These are phyloP conservation scores for Smutsia gigantea DNA, from an alignment of 2,797 vertebrate genomes.

Conservation along the genomic window DNA sequence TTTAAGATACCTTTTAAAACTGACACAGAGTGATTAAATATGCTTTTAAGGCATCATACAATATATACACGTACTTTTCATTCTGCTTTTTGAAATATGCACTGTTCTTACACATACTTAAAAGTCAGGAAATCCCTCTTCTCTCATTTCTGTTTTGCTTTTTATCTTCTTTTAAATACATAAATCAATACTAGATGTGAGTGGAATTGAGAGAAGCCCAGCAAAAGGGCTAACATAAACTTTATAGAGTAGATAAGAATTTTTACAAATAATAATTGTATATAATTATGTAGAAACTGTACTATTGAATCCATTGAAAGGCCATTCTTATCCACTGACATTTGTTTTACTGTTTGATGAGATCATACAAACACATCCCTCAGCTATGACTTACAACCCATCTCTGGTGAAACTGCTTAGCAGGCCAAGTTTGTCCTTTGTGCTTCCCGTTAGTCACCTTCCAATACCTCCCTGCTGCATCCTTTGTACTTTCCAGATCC, in stretches of 20 bases:
- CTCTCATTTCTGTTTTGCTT: background rate
- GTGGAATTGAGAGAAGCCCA: background rate
- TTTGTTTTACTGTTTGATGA: background rate
- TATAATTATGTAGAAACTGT: background rate
- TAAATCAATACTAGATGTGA: background rate
- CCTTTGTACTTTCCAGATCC: background rate
- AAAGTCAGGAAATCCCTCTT: background rate
- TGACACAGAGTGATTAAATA: background rate
- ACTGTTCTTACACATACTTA: background rate
- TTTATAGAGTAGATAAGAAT: background rate
- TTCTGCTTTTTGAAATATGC: slow-evolving; percentile 4
- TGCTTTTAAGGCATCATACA: background rate
- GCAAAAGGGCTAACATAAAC: background rate
- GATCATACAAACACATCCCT: background rate
- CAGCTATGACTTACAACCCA: background rate
- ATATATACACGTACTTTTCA: background rate
- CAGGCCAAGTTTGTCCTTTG: background rate
- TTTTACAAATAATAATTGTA: background rate
- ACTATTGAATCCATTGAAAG: background rate
- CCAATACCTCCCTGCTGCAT: background rate
- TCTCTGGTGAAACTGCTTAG: background rate
- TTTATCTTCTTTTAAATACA: slow-evolving; percentile 32
- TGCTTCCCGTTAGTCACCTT: background rate
- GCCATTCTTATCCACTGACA: background rate
- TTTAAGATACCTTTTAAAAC: background rate